A percentile compares a stretch with the other conserved stretches of the same genome.
These are phyloP conservation scores for Gobio gobio DNA, from an alignment of 2,113 vertebrate species.

Conservation along the genomic window DNA sequence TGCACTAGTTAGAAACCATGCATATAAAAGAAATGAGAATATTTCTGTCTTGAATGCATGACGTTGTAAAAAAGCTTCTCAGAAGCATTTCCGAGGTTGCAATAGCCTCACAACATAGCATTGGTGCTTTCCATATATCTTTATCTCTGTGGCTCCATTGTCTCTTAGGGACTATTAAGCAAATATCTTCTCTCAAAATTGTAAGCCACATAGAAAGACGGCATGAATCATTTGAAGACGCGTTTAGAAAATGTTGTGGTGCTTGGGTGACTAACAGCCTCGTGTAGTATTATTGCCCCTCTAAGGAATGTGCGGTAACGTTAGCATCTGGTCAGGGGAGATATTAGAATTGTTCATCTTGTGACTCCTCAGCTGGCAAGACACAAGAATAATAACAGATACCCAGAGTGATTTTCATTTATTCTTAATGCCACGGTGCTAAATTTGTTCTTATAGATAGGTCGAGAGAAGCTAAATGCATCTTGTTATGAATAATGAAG, in stretches of 20 bases:
- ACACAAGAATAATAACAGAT: neutral
- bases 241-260: neutral
- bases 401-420: neutral
- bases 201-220: neutral
- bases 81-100: neutral
- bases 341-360: constrained; percentile 39
- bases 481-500: neutral
- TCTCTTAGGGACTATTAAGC: neutral
- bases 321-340: constrained; percentile 24
- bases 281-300: constrained; percentile 22
- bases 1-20: neutral
- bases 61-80: neutral
- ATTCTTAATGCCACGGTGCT: neutral
- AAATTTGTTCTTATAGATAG: neutral
- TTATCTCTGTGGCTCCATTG: neutral
- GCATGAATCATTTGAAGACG: neutral
- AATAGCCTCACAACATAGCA: neutral
- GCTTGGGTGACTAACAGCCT: constrained; percentile 18
- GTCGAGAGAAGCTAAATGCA: neutral
- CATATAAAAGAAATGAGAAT: neutral
- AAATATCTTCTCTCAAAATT: neutral
- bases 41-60: neutral
- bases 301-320: constrained; percentile 2
- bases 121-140: neutral
- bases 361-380: constrained; percentile 11